phyloP scores from a whole-genome alignment of 2,888 invertebrate species.

The Julus scanicus region DNA sequence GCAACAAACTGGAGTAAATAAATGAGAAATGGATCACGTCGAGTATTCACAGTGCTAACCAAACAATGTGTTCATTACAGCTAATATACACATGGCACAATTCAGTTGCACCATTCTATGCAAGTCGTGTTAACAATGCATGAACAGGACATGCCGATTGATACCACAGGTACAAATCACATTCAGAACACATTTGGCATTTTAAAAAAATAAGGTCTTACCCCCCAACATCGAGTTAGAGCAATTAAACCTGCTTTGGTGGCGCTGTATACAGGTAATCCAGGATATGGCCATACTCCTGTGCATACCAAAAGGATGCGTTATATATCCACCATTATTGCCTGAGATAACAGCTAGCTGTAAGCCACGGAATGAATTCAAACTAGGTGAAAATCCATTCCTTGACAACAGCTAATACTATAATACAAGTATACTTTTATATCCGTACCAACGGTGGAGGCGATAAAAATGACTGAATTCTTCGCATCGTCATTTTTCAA shows the following conservation, averaged over 20 bases:
- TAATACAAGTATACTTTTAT: too few species aligned
- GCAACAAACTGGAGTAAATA: not conserved
- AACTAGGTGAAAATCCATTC: too few species aligned
- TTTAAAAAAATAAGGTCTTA: not conserved
- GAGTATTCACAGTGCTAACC: too few species aligned
- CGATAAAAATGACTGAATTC: constrained; percentile 3
- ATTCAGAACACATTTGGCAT: not conserved
- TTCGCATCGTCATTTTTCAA: not conserved
- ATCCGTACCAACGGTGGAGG: not conserved
- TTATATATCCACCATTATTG: not conserved
- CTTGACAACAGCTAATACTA: too few species aligned
- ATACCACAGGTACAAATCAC: not conserved
- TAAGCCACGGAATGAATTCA: too few species aligned
- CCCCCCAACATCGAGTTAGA: not conserved
- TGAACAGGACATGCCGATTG: too few species aligned
- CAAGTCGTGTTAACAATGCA: too few species aligned
- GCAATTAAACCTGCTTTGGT: not conserved
- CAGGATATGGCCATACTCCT: not conserved
- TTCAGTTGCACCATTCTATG: not conserved
- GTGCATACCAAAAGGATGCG: not conserved
- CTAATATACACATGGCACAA: too few species aligned
- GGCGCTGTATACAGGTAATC: not conserved
- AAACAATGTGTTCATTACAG: too few species aligned
- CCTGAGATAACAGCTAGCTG: not conserved
- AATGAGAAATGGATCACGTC: too few species aligned